phyloP scores from a whole-genome alignment of 2,113 vertebrate genomes.

The Tupaia tana region DNA sequence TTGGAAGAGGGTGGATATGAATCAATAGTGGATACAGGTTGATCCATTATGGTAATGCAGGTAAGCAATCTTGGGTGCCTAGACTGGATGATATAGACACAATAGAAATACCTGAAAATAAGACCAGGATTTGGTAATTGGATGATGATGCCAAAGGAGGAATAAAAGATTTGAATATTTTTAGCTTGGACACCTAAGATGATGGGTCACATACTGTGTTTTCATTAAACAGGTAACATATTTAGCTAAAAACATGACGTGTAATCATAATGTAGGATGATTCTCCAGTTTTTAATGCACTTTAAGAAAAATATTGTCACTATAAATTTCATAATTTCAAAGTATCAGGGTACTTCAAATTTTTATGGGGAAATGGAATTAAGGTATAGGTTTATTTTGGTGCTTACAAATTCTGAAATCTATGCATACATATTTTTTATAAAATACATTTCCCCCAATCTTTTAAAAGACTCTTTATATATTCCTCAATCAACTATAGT shows the following conservation, averaged over 20 bases:
- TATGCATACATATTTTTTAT: no score
- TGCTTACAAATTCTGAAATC: no score
- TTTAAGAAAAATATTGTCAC: slow-evolving; percentile 1
- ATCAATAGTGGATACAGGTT: neutral
- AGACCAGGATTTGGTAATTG: neutral
- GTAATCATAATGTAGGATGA: slow-evolving; percentile 1
- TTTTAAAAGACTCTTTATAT: neutral
- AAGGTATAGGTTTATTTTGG: no score
- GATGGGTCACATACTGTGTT: neutral
- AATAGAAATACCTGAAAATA: neutral
- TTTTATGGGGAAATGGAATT: no score
- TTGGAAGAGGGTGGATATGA: neutral
- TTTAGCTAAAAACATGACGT: neutral
- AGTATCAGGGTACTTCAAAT: neutral
- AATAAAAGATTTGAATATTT: neutral
- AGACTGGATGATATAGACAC: neutral
- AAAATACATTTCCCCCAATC: no score
- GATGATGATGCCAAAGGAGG: neutral
- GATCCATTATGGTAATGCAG: neutral
- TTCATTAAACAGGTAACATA: neutral
- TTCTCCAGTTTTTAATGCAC: neutral
- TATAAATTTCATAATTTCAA: slow-evolving; percentile 39
- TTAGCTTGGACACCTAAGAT: neutral
- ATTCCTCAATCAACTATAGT: slow-evolving; percentile 11
- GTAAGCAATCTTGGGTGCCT: neutral